phyloP scores from a whole-genome alignment of 1,140 invertebrate genomes.

The Dreissena polymorpha region DNA sequence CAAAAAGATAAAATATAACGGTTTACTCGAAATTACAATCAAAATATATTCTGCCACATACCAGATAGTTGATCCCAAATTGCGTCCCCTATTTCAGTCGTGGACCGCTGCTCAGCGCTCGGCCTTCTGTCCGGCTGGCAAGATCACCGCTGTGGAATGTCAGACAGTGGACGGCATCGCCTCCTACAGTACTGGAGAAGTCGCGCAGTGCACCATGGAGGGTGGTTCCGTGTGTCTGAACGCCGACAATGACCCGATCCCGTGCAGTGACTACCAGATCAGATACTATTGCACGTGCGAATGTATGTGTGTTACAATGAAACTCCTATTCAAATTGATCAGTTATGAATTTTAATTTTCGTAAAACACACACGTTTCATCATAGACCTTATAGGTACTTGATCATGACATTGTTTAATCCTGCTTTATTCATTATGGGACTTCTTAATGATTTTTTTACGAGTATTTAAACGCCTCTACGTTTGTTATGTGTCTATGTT shows the following conservation, averaged over 20 bases:
- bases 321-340: not conserved
- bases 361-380: too few species aligned
- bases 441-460: too few species aligned
- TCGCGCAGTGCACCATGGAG: constrained; percentile 60
- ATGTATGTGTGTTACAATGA: not conserved
- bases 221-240: constrained; percentile 66
- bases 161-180: constrained; percentile 54
- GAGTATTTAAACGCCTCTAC: too few species aligned
- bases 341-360: too few species aligned
- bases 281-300: constrained; percentile 66
- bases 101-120: not conserved
- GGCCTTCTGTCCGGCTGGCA: constrained; percentile 61
- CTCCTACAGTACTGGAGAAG: constrained; percentile 60
- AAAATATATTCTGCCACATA: too few species aligned
- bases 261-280: constrained; percentile 78
- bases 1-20: too few species aligned
- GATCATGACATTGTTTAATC: too few species aligned
- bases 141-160: constrained; percentile 64
- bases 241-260: constrained; percentile 61
- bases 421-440: too few species aligned
- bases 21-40: too few species aligned
- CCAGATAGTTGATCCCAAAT: not conserved
- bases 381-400: too few species aligned
- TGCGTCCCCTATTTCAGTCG: not conserved
- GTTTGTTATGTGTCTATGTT: too few species aligned